Percentiles rank a stretch among this genome's conserved stretches.
phyloP scores from a whole-genome alignment of 2,113 vertebrate genomes.

The Polypterus bichir region DNA sequence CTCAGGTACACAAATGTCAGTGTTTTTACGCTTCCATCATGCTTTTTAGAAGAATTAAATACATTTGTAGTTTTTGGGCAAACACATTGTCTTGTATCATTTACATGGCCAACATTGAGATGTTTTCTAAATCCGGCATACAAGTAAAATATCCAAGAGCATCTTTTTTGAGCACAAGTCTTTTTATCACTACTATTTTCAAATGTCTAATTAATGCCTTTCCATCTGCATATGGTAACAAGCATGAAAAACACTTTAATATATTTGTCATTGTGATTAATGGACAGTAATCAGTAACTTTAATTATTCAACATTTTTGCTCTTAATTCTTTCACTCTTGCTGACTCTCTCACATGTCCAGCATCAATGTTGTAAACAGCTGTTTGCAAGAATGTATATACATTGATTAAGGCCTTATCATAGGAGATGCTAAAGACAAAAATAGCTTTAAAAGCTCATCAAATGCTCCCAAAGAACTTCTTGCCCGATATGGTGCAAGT shows the following conservation, averaged over 20 bases:
- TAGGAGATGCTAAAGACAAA: conserved; percentile 18
- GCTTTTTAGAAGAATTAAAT: too few relatives aligned
- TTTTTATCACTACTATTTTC: conserved; percentile 16
- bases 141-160: conserved; percentile 6
- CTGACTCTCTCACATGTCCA: conserved; percentile 19
- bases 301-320: conserved; percentile 17
- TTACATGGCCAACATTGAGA: conserved; percentile 7
- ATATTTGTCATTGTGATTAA: too few relatives aligned
- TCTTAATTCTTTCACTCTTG: conserved; percentile 15
- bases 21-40: too few relatives aligned
- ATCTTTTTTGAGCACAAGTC: conserved; percentile 14
- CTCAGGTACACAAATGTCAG: too few relatives aligned
- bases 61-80: too few relatives aligned
- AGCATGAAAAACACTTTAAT: too few relatives aligned
- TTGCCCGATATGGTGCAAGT: conserved; percentile 17
- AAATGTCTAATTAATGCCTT: too few relatives aligned
- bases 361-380: conserved; percentile 1
- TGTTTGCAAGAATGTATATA: conserved; percentile 12
- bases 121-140: conserved; percentile 13
- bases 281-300: too few relatives aligned
- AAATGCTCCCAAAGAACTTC: conserved; percentile 17
- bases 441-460: conserved; percentile 21
- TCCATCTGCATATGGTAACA: too few relatives aligned
- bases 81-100: too few relatives aligned
- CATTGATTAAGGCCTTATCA: conserved; percentile 4